Conservation (phyloP, 2,888 invertebrate species). For the Anthrax anthrax region DNA sequence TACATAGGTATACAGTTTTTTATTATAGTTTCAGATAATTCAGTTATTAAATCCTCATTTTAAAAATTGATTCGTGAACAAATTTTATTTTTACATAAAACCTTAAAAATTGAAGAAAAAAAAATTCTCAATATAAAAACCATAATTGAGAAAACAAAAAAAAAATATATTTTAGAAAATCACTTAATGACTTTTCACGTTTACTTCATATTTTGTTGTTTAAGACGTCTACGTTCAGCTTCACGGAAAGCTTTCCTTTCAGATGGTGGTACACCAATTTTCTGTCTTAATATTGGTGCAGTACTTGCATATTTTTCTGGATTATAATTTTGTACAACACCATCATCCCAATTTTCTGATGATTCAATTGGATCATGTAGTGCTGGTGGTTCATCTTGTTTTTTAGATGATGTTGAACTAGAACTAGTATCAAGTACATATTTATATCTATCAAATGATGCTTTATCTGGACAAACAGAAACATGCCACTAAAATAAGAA, state of each 20-base stretch:
- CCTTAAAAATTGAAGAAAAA: no score
- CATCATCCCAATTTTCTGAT: conserved; percentile 8
- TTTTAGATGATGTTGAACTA: no score
- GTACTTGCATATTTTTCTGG: conserved; percentile 1
- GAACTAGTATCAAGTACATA: not conserved
- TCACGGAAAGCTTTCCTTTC: conserved; percentile 2
- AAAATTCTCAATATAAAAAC: no score
- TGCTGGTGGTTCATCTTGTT: not conserved
- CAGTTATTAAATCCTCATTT: no score
- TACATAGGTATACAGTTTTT: no score
- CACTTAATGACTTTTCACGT: no score
- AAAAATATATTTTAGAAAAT: no score
- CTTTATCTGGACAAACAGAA: conserved; percentile 5
- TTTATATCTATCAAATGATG: conserved; percentile 4
- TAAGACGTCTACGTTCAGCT: not conserved
- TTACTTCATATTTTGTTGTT: no score
- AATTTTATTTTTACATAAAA: no score
- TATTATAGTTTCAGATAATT: no score
- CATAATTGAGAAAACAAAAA: no score
- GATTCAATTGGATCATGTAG: not conserved
- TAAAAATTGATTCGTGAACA: no score
- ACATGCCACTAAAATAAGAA: conserved; percentile 6
- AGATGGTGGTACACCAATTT: conserved; percentile 2
- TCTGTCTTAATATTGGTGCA: not conserved
- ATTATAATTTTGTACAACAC: conserved; percentile 4